Percentiles rank a stretch among this genome's conserved stretches.
Evolutionary conservation across 2,797 vertebrate genomes (phyloP).

Genomic region (Hyperoplus immaculatus): DNA sequence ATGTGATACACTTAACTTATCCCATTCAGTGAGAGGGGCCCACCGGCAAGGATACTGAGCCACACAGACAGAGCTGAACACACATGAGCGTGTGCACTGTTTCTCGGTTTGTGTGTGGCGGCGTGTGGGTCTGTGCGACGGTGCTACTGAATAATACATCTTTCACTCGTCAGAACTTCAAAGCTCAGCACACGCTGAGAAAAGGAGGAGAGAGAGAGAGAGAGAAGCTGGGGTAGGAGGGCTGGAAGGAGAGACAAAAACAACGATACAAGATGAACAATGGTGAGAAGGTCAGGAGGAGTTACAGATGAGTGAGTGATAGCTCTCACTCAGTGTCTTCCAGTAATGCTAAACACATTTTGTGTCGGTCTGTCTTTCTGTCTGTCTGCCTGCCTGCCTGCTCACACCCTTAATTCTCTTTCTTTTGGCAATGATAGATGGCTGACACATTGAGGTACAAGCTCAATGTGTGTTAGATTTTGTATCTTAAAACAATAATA

Average conservation of each 20-base stretch:
- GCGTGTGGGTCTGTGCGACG: slow-evolving; percentile 66
- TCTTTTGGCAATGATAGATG: slow-evolving; percentile 1
- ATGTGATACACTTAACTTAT: slow-evolving; percentile 65
- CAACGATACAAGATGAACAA: slow-evolving; percentile 66
- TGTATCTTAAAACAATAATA: not conserved
- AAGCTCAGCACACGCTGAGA: slow-evolving; percentile 78
- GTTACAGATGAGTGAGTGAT: slow-evolving; percentile 62
- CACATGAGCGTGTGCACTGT: slow-evolving; percentile 30
- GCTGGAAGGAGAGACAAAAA: slow-evolving; percentile 65
- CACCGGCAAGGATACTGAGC: slow-evolving; percentile 46
- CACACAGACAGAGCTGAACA: slow-evolving; percentile 41
- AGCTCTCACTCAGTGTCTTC: slow-evolving; percentile 47
- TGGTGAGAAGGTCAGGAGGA: slow-evolving; percentile 73
- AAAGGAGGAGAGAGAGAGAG: slow-evolving; percentile 53
- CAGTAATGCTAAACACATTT: slow-evolving; percentile 49
- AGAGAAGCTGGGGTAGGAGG: slow-evolving; percentile 50
- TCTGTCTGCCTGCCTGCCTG: slow-evolving; percentile 12
- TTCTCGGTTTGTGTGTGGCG: slow-evolving; percentile 34
- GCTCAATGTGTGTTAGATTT: slow-evolving; percentile 19
- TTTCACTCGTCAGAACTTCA: slow-evolving; percentile 82
- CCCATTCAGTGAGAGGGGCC: slow-evolving; percentile 53
- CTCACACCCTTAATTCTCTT: slow-evolving; percentile 19
- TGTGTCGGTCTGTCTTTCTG: slow-evolving; percentile 39
- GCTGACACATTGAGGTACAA: slow-evolving; percentile 11
- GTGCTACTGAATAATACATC: slow-evolving; percentile 88